Conservation (phyloP, 2,113 vertebrate species). For the Dicaeum eximium region DNA sequence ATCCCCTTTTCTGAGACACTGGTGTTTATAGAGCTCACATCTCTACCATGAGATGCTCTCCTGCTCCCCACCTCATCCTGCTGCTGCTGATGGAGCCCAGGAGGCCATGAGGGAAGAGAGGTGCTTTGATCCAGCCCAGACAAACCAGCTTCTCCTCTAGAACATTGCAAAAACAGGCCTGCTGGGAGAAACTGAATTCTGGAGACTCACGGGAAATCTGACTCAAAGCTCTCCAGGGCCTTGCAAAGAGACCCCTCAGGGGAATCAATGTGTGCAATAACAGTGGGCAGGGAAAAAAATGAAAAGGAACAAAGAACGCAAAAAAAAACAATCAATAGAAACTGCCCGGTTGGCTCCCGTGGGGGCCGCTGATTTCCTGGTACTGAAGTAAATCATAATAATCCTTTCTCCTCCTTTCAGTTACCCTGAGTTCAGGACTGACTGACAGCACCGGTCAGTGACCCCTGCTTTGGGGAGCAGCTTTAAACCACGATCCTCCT, state of each 20-base stretch:
- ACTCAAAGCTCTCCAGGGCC: not conserved
- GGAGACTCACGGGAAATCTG: not conserved
- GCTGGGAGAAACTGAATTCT: not conserved
- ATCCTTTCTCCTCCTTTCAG: not conserved
- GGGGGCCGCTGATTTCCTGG: not conserved
- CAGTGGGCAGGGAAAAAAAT: not conserved
- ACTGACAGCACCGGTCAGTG: not conserved
- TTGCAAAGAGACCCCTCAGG: not conserved
- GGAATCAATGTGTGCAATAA: not conserved
- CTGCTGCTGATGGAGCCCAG: not conserved
- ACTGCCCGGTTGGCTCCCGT: not conserved
- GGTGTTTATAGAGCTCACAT: not conserved
- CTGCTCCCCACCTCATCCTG: not conserved
- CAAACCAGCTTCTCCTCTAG: not conserved
- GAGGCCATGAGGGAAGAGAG: not conserved
- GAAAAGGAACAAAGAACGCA: not conserved
- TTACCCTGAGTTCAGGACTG: constrained; percentile 31
- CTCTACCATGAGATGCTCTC: not conserved
- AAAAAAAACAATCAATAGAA: not conserved
- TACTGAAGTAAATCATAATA: not conserved
- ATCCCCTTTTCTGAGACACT: not conserved
- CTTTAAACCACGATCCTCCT: not conserved
- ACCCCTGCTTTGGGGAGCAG: not conserved
- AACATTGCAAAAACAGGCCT: not conserved
- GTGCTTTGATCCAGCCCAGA: not conserved